Evolutionary conservation across 1,140 invertebrate genomes (phyloP).

Genomic region (Pseudomyrmex concolor): DNA sequence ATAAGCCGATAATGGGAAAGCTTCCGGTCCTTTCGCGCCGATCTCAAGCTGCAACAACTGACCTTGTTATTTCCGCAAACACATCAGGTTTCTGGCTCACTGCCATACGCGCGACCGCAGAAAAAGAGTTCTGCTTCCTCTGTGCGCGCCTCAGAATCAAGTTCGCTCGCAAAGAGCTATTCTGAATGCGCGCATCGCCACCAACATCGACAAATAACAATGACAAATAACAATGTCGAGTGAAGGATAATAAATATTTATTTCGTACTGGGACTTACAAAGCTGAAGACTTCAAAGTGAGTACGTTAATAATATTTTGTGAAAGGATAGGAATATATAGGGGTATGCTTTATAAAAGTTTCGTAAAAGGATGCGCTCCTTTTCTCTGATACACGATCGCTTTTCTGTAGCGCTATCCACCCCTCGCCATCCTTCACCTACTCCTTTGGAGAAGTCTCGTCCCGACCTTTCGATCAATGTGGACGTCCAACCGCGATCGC

Average conservation of each 20-base stretch:
- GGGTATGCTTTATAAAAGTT: too few relatives aligned
- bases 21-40: slow-evolving; percentile 31
- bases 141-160: slow-evolving; percentile 43
- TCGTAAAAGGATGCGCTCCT: too few relatives aligned
- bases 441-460: background rate
- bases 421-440: background rate
- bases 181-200: background rate
- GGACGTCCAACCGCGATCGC: slow-evolving; percentile 40
- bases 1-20: slow-evolving; percentile 70
- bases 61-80: slow-evolving; percentile 72
- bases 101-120: slow-evolving; percentile 44
- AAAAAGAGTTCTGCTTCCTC: slow-evolving; percentile 45
- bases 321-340: background rate
- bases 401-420: background rate
- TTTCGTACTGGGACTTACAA: background rate
- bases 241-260: slow-evolving; percentile 5
- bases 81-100: slow-evolving; percentile 59
- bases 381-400: background rate
- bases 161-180: slow-evolving; percentile 35
- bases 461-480: slow-evolving; percentile 24
- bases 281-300: background rate
- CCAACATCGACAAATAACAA: slow-evolving; percentile 22
- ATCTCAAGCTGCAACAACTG: slow-evolving; percentile 67
- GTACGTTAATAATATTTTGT: background rate
- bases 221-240: slow-evolving; percentile 3